phyloP scores from a whole-genome alignment of 2,797 vertebrate species.

The Emydoidea blandingii region DNA sequence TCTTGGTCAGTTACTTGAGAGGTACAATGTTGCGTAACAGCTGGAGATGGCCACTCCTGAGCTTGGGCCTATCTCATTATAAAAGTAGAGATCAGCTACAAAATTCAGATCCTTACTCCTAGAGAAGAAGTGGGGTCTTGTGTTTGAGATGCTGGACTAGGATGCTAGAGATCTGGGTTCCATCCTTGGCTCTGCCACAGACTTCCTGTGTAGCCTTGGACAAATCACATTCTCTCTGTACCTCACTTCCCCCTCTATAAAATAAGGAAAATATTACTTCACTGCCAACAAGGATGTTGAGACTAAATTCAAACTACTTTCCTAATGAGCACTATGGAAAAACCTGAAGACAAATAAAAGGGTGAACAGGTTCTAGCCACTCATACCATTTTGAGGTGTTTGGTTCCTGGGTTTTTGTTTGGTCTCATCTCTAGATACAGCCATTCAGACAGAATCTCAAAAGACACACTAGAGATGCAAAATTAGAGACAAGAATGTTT shows the following conservation, averaged over 20 bases:
- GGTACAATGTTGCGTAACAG: neutral
- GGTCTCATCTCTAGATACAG: neutral
- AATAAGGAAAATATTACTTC: too few relatives aligned
- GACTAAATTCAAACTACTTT: neutral
- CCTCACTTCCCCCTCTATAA: accelerated
- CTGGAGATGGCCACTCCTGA: neutral
- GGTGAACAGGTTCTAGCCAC: neutral
- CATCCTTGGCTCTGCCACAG: neutral
- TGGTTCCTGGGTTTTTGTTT: neutral
- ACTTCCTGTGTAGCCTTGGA: accelerated
- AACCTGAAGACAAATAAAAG: neutral
- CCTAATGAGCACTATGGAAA: neutral
- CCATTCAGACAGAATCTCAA: neutral
- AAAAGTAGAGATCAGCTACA: neutral
- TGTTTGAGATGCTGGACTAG: accelerated
- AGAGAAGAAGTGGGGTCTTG: neutral
- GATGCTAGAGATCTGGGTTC: accelerated
- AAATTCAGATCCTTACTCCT: too few relatives aligned
- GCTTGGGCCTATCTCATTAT: neutral
- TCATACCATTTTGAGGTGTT: neutral
- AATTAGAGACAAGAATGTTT: neutral
- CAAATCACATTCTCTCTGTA: accelerated
- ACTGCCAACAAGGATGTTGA: neutral
- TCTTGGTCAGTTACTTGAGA: neutral
- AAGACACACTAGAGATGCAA: neutral